Evolutionary conservation across 2,888 invertebrate genomes (phyloP).

Genomic region (Leptopilina syphax): DNA sequence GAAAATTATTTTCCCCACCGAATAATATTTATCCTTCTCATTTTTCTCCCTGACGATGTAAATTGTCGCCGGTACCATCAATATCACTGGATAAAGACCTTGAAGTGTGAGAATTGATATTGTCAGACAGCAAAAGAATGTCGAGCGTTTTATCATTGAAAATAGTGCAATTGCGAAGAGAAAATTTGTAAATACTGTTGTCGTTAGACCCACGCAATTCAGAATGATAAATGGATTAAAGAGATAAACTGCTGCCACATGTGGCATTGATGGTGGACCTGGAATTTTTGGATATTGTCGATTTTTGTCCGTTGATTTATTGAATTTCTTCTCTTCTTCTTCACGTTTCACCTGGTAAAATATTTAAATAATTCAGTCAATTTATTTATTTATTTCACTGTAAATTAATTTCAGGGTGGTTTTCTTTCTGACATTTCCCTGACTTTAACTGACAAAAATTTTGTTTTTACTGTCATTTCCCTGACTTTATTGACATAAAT

Average conservation of each 20-base stretch:
- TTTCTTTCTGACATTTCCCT: too few species aligned
- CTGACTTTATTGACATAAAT: too few species aligned
- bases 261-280: conserved; percentile 73
- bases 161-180: conserved; percentile 85
- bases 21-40: conserved; percentile 78
- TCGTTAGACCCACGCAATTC: conserved; percentile 92
- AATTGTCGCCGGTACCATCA: conserved; percentile 90
- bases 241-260: conserved; percentile 88
- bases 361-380: not conserved
- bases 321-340: conserved; percentile 55
- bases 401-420: too few species aligned
- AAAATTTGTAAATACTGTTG: conserved; percentile 94
- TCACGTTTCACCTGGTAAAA: conserved; percentile 65
- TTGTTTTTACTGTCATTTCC: too few species aligned
- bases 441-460: too few species aligned
- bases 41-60: conserved; percentile 81
- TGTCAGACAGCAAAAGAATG: conserved; percentile 81
- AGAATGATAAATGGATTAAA: conserved; percentile 93
- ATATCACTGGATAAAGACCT: conserved; percentile 88
- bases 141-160: conserved; percentile 83
- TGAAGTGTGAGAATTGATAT: conserved; percentile 90
- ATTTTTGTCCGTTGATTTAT: conserved; percentile 47
- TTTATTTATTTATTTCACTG: too few species aligned
- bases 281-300: conserved; percentile 41
- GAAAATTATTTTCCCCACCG: conserved; percentile 78